Evolutionary conservation across 2,113 vertebrate genomes (phyloP).

Genomic region (Formicarius rufipectus): DNA sequence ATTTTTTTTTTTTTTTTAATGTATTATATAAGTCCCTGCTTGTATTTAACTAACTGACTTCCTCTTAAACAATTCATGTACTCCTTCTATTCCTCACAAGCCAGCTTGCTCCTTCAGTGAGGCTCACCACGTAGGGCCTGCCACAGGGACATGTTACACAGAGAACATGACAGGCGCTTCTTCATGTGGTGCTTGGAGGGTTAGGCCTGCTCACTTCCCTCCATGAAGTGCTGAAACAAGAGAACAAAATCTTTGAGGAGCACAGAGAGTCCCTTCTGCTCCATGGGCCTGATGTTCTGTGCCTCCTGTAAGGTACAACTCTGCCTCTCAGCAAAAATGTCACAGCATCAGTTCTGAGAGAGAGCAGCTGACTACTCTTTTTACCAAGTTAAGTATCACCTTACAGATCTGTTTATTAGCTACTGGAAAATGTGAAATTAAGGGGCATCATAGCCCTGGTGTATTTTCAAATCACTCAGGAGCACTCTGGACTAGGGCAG

Average conservation of each 20-base stretch:
- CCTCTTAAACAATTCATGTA: slow-evolving; percentile 51
- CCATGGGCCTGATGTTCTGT: not conserved
- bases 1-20: slow-evolving; percentile 7
- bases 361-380: not conserved
- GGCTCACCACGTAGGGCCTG: not conserved
- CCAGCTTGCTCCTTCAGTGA: not conserved
- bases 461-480: fast-evolving
- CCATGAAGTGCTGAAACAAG: not conserved
- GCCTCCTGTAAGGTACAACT: not conserved
- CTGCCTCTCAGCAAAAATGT: not conserved
- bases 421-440: not conserved
- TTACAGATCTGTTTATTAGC: not conserved
- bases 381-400: not conserved
- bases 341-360: not conserved
- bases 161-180: not conserved
- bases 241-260: not conserved
- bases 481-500: not conserved
- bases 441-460: not conserved
- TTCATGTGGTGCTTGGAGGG: fast-evolving
- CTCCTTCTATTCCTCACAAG: not conserved
- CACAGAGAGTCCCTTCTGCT: not conserved
- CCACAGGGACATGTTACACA: not conserved
- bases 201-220: not conserved
- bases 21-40: slow-evolving; percentile 62
- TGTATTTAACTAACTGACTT: slow-evolving; percentile 35